Evolutionary conservation across 2,113 vertebrate genomes (phyloP), one percentile per base, ranked within the genome.

Genomic region (Petrocephalus microphthalmus): DNA sequence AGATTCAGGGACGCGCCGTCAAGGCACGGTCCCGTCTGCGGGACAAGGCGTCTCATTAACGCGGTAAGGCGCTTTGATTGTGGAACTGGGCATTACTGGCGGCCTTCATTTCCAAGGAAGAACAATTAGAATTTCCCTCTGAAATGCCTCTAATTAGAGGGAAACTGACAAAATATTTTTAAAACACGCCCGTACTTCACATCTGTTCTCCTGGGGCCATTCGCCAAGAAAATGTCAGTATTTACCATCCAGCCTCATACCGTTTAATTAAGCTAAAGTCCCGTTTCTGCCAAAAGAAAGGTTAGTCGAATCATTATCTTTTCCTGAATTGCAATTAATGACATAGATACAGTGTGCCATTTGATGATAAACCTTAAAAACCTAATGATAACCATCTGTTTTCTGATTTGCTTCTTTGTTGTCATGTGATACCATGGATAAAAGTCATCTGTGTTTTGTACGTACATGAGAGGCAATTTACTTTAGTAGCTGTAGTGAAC

Each of bases 101-200:
- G 0, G 90, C 90, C 89, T 92, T 93, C 92, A 92, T 93, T 93
- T 92, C 84, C 87, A 87, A 90, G 86, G 87, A 89, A 90, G 89
- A 89, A 92, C 93, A 94, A 94, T 94, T 94, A 94, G 91, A 89
- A 92, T 91, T 90, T 91, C 92, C 91, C 90, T 92, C 90, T 92
- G 89, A 93, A 93, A 91, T 87, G 88, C 54, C 89, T 84, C 89
- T 93, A 94, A 94, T 91, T 91, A 93, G 92, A 91, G 86, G 91
- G 91, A 91, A 88, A 45, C 51, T 53, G 19, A 17, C 86, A 67
- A 45, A 86, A 64, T 88, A 90, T 82, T 71, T 88, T 83, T 74
- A 87, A 91, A 78, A 84, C 78, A 74, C 54, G 87, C 83, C 88
- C 74, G 25, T 64, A 54, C 53, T 85, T 89, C 85, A 51, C 74